Percentiles rank a stretch among this genome's conserved stretches.
Conservation (phyloP, 2,888 invertebrate genomes). For the Zele albiditarsus region DNA sequence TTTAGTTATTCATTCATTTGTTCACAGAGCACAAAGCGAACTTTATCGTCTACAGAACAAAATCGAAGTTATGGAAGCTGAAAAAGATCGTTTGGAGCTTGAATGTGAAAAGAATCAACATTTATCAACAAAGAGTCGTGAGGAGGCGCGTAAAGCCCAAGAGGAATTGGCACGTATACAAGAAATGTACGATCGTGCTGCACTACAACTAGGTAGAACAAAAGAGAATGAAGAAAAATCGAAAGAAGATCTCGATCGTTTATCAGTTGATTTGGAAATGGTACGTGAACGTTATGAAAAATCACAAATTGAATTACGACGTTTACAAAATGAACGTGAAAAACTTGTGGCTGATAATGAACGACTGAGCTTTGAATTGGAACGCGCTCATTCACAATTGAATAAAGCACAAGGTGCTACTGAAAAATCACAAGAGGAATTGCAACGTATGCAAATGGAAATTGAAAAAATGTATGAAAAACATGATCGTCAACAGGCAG, state of each 20-base stretch:
- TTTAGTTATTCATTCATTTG: not conserved
- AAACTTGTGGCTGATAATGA: constrained; percentile 89
- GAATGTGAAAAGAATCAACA: constrained; percentile 90
- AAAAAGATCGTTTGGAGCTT: constrained; percentile 88
- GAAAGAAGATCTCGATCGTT: constrained; percentile 86
- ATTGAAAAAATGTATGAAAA: constrained; percentile 93
- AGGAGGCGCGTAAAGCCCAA: constrained; percentile 89
- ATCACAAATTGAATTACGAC: constrained; percentile 87
- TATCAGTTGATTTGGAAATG: constrained; percentile 88
- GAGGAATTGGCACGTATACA: constrained; percentile 90
- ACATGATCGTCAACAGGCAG: constrained; percentile 88
- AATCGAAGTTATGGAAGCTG: constrained; percentile 89
- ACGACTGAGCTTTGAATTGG: constrained; percentile 88
- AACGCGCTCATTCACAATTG: constrained; percentile 89
- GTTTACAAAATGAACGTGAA: constrained; percentile 89
- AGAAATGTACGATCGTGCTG: constrained; percentile 91
- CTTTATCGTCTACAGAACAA: constrained; percentile 91
- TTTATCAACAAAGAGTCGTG: constrained; percentile 85
- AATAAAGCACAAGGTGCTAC: constrained; percentile 89
- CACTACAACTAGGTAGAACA: constrained; percentile 87
- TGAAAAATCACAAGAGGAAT: constrained; percentile 92
- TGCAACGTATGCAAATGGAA: constrained; percentile 88
- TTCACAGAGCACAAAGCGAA: constrained; percentile 87
- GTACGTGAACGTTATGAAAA: constrained; percentile 92
- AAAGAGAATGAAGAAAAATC: constrained; percentile 94